Percentiles rank a stretch among this genome's conserved stretches.
Evolutionary conservation across 2,113 vertebrate species (phyloP).

Genomic region (Microcebus griseorufus): DNA sequence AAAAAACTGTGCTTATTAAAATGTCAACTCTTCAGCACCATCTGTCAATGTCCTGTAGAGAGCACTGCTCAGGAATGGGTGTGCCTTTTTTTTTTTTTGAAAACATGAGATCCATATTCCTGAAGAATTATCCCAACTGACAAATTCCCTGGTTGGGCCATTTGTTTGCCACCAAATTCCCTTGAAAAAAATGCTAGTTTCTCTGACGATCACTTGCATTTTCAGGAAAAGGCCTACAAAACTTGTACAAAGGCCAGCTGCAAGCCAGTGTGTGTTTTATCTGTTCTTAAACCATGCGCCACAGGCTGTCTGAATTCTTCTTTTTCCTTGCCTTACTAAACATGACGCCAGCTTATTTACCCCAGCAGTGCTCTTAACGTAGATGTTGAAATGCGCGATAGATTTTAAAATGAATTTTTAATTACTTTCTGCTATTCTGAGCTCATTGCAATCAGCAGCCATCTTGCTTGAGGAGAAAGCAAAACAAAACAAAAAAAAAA

Average conservation of each 20-base stretch:
- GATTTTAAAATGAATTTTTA: slow-evolving; percentile 78
- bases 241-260: background rate
- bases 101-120: background rate
- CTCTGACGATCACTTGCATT: background rate
- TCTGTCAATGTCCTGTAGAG: background rate
- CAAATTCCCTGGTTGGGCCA: background rate
- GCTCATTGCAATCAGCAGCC: slow-evolving; percentile 70
- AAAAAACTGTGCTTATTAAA: background rate
- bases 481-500: slow-evolving; percentile 62
- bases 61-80: background rate
- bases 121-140: background rate
- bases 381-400: slow-evolving; percentile 47
- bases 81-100: background rate
- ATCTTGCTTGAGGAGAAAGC: slow-evolving; percentile 74
- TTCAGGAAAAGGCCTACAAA: slow-evolving; percentile 12
- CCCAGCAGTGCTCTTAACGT: slow-evolving; percentile 54
- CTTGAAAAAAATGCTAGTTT: background rate
- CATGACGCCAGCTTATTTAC: slow-evolving; percentile 51
- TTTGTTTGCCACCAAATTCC: background rate
- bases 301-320: background rate
- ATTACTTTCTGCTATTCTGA: slow-evolving; percentile 77
- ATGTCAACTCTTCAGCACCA: background rate
- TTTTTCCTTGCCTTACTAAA: background rate
- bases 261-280: background rate
- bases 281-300: background rate